phyloP scores from a whole-genome alignment of 35 echinoderm and acorn worm species.

The Patiria miniata region DNA sequence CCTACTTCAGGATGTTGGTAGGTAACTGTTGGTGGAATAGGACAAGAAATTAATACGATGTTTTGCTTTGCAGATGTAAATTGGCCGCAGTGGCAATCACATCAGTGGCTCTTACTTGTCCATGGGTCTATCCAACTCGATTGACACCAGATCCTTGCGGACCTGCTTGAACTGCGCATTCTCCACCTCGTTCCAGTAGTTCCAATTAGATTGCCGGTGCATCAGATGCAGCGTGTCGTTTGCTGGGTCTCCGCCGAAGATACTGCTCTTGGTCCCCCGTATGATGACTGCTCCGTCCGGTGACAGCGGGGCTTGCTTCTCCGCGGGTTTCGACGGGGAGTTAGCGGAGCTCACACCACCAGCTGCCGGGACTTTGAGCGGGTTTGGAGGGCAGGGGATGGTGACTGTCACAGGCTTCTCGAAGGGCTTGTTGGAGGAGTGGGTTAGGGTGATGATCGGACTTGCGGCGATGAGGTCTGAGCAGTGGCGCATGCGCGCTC shows the following conservation, averaged over 20 bases:
- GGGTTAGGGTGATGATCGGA: conserved; percentile 88
- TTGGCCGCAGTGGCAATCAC: no score
- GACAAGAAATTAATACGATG: no score
- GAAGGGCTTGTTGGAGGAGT: conserved; percentile 73
- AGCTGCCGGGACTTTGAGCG: conserved; percentile 48
- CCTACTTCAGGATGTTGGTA: no score
- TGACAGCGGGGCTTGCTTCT: conserved; percentile 34
- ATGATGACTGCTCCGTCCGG: conserved; percentile 75
- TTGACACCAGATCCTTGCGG: conserved; percentile 81
- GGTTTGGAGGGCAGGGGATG: conserved; percentile 88
- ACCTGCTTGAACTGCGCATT: conserved; percentile 70
- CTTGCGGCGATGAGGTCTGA: conserved; percentile 89
- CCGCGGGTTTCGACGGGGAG: conserved; percentile 2
- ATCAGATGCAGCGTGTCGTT: conserved; percentile 85
- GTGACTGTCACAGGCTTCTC: conserved; percentile 79
- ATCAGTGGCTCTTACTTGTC: conserved; percentile 57
- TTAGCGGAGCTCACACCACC: not conserved
- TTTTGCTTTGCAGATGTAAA: no score
- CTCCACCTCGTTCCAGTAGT: conserved; percentile 62
- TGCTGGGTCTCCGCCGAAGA: conserved; percentile 81
- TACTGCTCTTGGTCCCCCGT: conserved; percentile 85
- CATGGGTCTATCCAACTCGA: conserved; percentile 70
- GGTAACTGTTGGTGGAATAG: no score
- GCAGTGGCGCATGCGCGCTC: conserved; percentile 80
- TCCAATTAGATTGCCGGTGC: conserved; percentile 31